phyloP scores from a whole-genome alignment of 2,888 invertebrate genomes.

The Dinocampus coccinellae region DNA sequence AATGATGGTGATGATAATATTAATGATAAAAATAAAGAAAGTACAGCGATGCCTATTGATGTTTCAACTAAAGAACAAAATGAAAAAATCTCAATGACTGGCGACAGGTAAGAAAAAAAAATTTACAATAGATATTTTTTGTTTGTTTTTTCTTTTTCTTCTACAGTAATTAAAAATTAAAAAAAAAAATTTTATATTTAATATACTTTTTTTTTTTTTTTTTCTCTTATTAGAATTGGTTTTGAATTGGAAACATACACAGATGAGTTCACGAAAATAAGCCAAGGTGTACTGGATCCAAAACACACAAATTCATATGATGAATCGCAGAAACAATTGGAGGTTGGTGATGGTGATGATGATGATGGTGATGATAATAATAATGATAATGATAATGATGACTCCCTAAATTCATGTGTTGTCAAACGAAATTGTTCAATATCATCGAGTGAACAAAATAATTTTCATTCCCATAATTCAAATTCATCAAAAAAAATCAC shows the following conservation, averaged over 20 bases:
- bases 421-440: conserved; percentile 46
- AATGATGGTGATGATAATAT: conserved; percentile 49
- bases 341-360: not conserved
- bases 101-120: conserved; percentile 57
- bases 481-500: conserved; percentile 45
- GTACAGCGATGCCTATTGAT: conserved; percentile 55
- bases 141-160: no score
- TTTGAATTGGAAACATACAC: conserved; percentile 87
- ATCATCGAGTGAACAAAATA: conserved; percentile 57
- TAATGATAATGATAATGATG: not conserved
- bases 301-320: conserved; percentile 58
- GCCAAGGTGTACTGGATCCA: conserved; percentile 71
- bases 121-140: no score
- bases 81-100: conserved; percentile 51
- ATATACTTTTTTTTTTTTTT: conserved; percentile 9
- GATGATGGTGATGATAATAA: not conserved
- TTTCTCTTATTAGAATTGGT: conserved; percentile 73
- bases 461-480: conserved; percentile 58
- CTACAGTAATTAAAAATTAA: no score
- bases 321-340: conserved; percentile 47
- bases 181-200: not conserved
- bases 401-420: conserved; percentile 58
- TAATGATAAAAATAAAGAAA: conserved; percentile 61
- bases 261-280: conserved; percentile 86
- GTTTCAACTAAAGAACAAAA: conserved; percentile 53